Base-by-base conservation (phyloP, 1,140 invertebrate species). In the Macrobrachium rosenbergii region DNA sequence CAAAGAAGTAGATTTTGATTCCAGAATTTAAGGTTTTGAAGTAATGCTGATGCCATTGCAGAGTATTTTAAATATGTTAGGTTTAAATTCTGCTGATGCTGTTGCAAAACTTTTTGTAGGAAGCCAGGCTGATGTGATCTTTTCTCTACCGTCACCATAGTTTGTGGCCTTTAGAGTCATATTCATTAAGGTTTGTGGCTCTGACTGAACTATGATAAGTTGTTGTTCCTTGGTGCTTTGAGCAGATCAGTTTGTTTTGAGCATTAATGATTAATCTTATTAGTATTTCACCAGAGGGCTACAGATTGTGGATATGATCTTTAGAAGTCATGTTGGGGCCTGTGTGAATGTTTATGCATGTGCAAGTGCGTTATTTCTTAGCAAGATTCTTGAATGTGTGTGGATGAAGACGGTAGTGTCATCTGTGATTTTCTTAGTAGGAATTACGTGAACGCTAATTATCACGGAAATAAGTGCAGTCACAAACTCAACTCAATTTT, bases 381-480 rank as follows among this genome's bases (percentile, higher is more conserved):
- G 6, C 72, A 43, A 75, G 62, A 60, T 62, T 78, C 76, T 62
- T 82, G 72, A 19, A 73, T 88, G 79, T 76, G 85, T 62, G 59
- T 73, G 69, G 59, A 62, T 87, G 85, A 72, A 81, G 79, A 80
- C 78, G 84, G 78, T 87, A 87, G 80, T 88, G 80, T 88, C 79
- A 88, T 82, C 86, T 88, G 86, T 88, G 86, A 88, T 88, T 82
- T 82, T 87, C 86, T 88, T 64, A 76, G 73, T 88, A 88, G 69
- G 79, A 82, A 77, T 88, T 82, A 88, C 64, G 67, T 82, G 80
- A 88, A 76, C 82, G 80, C 80, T 82, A 77, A 82, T 64, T 87
- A 75, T 81, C 59, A 77, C 67, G 37, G 80, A 63, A 88, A 72
- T 82, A 82, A 64, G 79, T 72, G 37, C 69, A 82, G 80, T 88